phyloP scores from a whole-genome alignment of 2,888 invertebrate genomes.

The Phengaris arion region DNA sequence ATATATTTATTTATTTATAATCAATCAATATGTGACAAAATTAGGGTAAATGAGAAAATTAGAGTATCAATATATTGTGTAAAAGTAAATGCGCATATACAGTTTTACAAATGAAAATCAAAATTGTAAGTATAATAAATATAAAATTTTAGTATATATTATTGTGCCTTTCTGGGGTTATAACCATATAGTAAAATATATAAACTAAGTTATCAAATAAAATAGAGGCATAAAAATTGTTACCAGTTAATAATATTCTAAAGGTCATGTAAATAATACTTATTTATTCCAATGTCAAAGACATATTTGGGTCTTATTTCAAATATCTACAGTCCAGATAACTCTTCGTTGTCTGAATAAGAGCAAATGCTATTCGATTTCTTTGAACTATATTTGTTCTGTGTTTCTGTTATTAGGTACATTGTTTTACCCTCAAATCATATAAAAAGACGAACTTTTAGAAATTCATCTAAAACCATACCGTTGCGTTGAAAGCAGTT shows the following conservation, averaged over 20 bases:
- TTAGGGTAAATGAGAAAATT: too few relatives aligned
- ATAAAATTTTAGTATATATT: too few relatives aligned
- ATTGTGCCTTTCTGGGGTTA: too few relatives aligned
- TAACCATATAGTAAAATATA: too few relatives aligned
- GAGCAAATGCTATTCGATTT: not conserved
- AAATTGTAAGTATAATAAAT: too few relatives aligned
- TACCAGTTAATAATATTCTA: not conserved
- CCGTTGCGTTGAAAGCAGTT: not conserved
- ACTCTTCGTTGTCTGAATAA: not conserved
- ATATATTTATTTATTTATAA: too few relatives aligned
- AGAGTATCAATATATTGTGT: too few relatives aligned
- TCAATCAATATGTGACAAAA: too few relatives aligned
- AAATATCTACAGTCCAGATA: not conserved
- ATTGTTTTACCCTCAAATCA: not conserved
- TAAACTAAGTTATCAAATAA: too few relatives aligned
- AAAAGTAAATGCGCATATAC: too few relatives aligned
- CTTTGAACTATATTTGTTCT: not conserved
- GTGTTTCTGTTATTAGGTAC: not conserved
- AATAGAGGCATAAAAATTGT: too few relatives aligned
- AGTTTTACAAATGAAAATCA: too few relatives aligned
- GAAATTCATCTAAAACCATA: not conserved
- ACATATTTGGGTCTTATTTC: constrained; percentile 7
- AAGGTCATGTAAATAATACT: not conserved
- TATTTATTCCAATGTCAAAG: constrained; percentile 9
- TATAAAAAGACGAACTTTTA: not conserved